Conservation (phyloP, 1,140 invertebrate species). For the Zophobas atratus region DNA sequence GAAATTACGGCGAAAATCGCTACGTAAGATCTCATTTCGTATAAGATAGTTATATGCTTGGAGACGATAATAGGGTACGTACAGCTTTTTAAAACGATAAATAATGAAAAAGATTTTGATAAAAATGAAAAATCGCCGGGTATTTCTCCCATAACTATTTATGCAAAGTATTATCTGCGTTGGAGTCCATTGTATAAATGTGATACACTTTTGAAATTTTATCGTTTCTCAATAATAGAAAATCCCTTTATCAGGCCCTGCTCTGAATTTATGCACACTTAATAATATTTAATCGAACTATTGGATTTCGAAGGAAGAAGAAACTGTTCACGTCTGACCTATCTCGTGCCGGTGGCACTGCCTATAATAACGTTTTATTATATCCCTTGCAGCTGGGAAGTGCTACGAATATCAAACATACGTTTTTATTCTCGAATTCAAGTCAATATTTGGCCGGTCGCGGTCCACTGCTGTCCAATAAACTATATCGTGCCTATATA, state of each 20-base stretch:
- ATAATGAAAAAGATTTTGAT: no score
- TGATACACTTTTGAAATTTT: conserved; percentile 17
- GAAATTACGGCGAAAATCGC: no score
- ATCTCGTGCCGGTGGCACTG: conserved; percentile 40
- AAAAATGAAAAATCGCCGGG: no score
- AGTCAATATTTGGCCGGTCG: conserved; percentile 48
- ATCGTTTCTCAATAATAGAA: conserved; percentile 37
- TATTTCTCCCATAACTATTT: neutral
- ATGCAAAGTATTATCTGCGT: neutral
- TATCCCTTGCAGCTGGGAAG: conserved; percentile 45
- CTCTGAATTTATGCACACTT: conserved; percentile 30
- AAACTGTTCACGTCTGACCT: conserved; percentile 33
- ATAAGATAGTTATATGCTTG: no score
- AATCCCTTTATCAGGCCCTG: conserved; percentile 29
- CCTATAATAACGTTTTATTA: conserved; percentile 51
- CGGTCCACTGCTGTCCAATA: conserved; percentile 45
- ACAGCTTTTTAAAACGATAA: no score
- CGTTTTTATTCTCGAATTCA: conserved; percentile 45
- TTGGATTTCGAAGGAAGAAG: conserved; percentile 13
- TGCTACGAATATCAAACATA: conserved; percentile 48
- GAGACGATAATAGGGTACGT: no score
- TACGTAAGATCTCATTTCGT: no score
- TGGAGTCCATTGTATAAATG: neutral
- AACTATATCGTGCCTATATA: conserved; percentile 39
- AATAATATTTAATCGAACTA: conserved; percentile 29